A percentile compares a stretch with the other conserved stretches of the same genome.
These are phyloP conservation scores for Papilio helenus DNA, from an alignment of 1,140 invertebrate genomes.

Conservation along the genomic window DNA sequence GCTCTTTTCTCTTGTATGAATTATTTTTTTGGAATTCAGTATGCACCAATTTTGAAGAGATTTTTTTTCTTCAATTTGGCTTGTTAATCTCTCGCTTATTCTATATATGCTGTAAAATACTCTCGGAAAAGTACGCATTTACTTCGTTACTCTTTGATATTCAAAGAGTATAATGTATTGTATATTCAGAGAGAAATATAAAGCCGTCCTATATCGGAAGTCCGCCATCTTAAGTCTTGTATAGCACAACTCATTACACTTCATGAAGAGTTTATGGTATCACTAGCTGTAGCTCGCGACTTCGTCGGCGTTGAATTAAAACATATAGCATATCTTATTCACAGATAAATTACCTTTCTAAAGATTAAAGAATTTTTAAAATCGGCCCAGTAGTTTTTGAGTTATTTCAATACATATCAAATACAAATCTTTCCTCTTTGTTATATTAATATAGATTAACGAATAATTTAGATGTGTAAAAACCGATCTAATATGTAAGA, in stretches of 20 bases:
- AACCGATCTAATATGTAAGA: too few relatives aligned
- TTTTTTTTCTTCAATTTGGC: too few relatives aligned
- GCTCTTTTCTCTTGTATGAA: too few relatives aligned
- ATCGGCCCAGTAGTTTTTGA: background rate
- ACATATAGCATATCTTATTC: background rate
- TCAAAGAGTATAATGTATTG: conserved; percentile 42
- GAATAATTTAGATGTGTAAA: too few relatives aligned
- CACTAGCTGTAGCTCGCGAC: too few relatives aligned
- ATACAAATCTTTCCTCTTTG: too few relatives aligned
- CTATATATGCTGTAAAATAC: background rate
- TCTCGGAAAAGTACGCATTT: conserved; percentile 32
- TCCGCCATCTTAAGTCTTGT: conserved; percentile 44
- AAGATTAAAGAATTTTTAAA: too few relatives aligned
- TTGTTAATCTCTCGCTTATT: background rate
- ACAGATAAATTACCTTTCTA: too few relatives aligned
- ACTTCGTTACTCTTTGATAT: conserved; percentile 1
- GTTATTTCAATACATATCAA: background rate
- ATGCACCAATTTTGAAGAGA: too few relatives aligned
- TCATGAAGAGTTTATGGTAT: conserved; percentile 1
- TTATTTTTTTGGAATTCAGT: background rate
- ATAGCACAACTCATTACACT: background rate
- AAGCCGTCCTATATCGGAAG: conserved; percentile 34
- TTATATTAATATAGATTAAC: too few relatives aligned
- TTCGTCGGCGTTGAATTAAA: background rate
- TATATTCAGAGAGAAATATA: conserved; percentile 48